Conservation (phyloP, 2,113 vertebrate species). For the Panthera uncia region DNA sequence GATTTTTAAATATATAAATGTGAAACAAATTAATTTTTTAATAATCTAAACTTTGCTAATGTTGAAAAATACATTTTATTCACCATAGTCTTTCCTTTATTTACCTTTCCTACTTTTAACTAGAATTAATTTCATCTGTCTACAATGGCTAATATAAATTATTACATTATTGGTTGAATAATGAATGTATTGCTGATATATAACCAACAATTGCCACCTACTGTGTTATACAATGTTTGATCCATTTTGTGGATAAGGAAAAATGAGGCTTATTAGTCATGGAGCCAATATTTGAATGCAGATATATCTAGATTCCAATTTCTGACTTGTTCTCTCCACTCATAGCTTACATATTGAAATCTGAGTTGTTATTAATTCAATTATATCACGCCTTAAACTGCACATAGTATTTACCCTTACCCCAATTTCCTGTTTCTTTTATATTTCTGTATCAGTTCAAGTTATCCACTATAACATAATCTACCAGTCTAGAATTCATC, state of each 20-base stretch:
- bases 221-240: neutral
- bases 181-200: neutral
- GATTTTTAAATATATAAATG: neutral
- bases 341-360: neutral
- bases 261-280: neutral
- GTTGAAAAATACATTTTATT: neutral
- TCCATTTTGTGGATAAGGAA: neutral
- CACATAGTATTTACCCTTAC: neutral
- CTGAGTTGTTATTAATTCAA: neutral
- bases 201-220: neutral
- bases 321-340: neutral
- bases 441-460: neutral
- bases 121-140: neutral
- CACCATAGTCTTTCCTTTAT: neutral
- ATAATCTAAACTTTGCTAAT: neutral
- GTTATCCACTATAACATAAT: neutral
- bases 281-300: neutral
- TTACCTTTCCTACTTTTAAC: neutral
- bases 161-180: neutral
- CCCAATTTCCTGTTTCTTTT: neutral
- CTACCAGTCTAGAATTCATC: neutral
- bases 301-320: neutral
- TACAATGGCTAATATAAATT: neutral
- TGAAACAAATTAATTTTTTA: slow-evolving; percentile 21
- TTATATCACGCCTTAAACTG: neutral